Conservation (phyloP, 2,113 vertebrate genomes). For the Pollimyrus isidori region DNA sequence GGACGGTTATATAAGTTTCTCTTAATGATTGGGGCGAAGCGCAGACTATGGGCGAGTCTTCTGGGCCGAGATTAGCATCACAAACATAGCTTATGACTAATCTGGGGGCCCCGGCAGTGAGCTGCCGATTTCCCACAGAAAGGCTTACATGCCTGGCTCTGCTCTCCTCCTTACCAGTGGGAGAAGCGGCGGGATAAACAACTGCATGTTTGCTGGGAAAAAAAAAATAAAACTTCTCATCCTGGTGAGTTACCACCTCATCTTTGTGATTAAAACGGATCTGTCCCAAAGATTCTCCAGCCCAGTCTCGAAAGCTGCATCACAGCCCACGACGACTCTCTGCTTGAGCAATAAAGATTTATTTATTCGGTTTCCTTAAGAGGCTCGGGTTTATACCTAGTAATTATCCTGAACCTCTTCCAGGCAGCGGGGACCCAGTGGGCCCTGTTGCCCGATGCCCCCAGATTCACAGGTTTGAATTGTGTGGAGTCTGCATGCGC, state of each 20-base stretch:
- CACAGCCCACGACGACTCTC: background rate
- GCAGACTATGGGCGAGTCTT: background rate
- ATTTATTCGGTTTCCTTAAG: background rate
- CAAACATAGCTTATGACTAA: conserved; percentile 39
- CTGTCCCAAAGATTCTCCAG: background rate
- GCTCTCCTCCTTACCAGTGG: conserved; percentile 29
- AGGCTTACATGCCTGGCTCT: conserved; percentile 39
- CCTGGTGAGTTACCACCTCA: conserved; percentile 1
- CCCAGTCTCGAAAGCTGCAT: background rate
- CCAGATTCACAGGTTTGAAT: background rate
- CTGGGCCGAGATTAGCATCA: conserved; percentile 1
- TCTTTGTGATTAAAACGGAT: conserved; percentile 7
- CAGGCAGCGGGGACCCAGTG: background rate
- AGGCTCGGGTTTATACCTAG: background rate
- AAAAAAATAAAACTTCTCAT: background rate
- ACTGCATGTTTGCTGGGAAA: conserved; percentile 24
- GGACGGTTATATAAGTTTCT: background rate
- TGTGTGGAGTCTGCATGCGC: background rate
- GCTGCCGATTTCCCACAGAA: conserved; percentile 35
- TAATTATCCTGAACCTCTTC: background rate
- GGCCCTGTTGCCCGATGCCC: background rate
- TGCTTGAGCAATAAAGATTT: background rate
- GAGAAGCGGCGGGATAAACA: conserved; percentile 29
- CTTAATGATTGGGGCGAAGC: background rate
- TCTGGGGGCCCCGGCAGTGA: conserved; percentile 26